phyloP scores from a whole-genome alignment of 2,888 invertebrate species.

The Protophormia terraenovae region DNA sequence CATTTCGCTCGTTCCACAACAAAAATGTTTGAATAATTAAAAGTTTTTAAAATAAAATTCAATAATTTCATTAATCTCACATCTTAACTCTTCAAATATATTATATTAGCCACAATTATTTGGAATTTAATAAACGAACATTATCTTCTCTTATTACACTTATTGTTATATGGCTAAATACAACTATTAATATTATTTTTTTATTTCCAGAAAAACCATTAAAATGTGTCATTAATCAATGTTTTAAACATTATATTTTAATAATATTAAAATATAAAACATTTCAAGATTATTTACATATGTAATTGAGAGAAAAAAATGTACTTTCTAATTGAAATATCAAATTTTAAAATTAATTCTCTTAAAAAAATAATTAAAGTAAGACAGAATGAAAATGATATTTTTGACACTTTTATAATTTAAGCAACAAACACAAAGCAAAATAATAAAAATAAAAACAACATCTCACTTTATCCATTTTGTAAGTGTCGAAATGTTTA shows the following conservation, averaged over 20 bases:
- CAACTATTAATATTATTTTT: background rate
- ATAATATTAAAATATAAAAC: background rate
- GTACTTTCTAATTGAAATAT: background rate
- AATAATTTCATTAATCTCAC: too few species aligned
- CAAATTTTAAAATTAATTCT: background rate
- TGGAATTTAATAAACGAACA: background rate
- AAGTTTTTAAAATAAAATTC: too few species aligned
- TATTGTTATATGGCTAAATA: background rate
- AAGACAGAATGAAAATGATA: background rate
- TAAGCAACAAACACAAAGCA: too few species aligned
- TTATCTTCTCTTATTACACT: background rate
- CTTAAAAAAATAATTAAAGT: background rate
- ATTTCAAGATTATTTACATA: background rate
- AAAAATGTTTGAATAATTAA: too few species aligned
- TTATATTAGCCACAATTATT: background rate
- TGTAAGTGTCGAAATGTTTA: conserved; percentile 7
- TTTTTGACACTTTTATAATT: background rate
- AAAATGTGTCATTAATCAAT: background rate
- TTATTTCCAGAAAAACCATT: background rate
- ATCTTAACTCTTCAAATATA: too few species aligned
- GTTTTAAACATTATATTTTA: background rate
- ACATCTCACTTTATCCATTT: conserved; percentile 50
- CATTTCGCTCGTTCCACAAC: too few species aligned
- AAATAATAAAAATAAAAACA: background rate
- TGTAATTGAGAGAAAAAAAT: background rate